Evolutionary conservation across 2,797 vertebrate genomes (phyloP).

Genomic region (Tinamus major): DNA sequence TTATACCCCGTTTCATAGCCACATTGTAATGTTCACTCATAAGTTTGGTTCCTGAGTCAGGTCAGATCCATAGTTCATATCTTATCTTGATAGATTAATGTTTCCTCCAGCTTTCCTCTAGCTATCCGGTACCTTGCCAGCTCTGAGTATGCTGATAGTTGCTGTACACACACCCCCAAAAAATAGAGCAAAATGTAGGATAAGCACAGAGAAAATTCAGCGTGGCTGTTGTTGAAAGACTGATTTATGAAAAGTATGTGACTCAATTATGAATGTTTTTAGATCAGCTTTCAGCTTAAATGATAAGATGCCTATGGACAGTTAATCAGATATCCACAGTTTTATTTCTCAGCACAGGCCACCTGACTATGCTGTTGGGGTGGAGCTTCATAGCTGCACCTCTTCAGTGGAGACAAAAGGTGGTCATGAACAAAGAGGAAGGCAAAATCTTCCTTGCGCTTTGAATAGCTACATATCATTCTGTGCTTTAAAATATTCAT

Average conservation of each 20-base stretch:
- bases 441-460: background rate
- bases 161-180: background rate
- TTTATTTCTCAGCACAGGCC: background rate
- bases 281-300: background rate
- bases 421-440: background rate
- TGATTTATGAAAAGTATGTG: background rate
- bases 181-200: background rate
- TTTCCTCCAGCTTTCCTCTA: slow-evolving; percentile 7
- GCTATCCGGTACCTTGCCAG: background rate
- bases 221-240: background rate
- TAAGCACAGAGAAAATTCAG: background rate
- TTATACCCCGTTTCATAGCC: slow-evolving; percentile 10
- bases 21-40: slow-evolving; percentile 31
- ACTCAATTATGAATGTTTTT: background rate
- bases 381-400: background rate
- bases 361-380: background rate
- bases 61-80: slow-evolving; percentile 37
- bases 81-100: background rate
- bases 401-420: background rate
- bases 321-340: background rate
- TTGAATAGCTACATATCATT: background rate
- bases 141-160: background rate
- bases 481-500: background rate
- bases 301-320: background rate
- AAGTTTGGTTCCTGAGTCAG: slow-evolving; percentile 46